Base-by-base conservation (phyloP, 2,888 invertebrate genomes). In the Eumacrocentrus americanus region DNA sequence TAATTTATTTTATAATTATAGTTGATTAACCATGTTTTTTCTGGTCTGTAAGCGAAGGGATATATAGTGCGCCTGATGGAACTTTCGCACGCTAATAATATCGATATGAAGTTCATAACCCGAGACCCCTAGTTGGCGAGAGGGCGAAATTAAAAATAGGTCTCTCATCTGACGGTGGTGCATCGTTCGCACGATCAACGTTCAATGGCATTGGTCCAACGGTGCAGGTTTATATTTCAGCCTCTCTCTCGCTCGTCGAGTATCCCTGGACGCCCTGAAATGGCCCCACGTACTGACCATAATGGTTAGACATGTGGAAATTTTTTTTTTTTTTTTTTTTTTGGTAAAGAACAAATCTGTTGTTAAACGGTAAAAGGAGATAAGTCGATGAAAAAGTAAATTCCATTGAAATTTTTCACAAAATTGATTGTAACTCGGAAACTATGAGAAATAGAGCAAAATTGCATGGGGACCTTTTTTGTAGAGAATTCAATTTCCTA, bases 171-270 rank as follows among this genome's bases (percentile, higher is more conserved):
- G 12, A 18, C 20, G 34, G 22, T 60, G 62, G 64, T 68, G 68
- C 64, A 65, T 65, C 64, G 65, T 51, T 58, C 62, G 68, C 58
- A 57, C 67, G 54, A 63, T 66, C 66, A 58, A 61, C 62, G 64
- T 42, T 66, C 62, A 66, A 64, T 68, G 68, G 68, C 68, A 67
- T 63, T 63, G 58, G 63, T 68, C 68, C 68, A 68, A 68, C 59
- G 58, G 6, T 51, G 59, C 56, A 42, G 16, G 5, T 42, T n/a
- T 47, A 23, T 47, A 4, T 25, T 47, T 25, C 22, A 29, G 9
- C 29, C 29, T 29, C 29, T 29, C 22, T 47, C 23, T 47, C 47
- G n/a, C 2, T 47, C 47, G 12, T 9, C 29, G 29, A 29, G 4
- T 29, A 4, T 29, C 9, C 29, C 29, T n/a, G n/a, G n/a, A n/a